Conservation (phyloP, 2,113 vertebrate species). For the Lichenostomus cassidix region DNA sequence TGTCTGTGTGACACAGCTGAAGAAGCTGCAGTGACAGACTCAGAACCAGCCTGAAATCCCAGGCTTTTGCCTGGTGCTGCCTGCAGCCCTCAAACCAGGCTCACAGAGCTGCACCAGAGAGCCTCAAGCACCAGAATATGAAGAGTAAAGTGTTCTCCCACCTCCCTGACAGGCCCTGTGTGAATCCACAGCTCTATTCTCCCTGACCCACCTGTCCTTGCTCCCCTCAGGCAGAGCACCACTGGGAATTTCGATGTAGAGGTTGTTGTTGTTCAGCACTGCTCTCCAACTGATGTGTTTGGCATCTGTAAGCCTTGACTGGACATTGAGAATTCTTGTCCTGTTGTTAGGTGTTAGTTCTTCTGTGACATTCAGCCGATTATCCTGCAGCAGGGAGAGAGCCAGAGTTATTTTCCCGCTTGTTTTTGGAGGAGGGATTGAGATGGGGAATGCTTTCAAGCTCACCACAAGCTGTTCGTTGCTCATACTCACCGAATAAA, state of each 20-base stretch:
- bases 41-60: not conserved
- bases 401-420: not conserved
- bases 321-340: slow-evolving; percentile 89
- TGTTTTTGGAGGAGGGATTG: not conserved
- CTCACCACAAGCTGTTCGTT: not conserved
- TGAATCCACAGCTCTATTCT: fast-evolving
- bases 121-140: not conserved
- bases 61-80: not conserved
- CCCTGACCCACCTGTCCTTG: slow-evolving; percentile 87
- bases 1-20: not conserved
- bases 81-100: not conserved
- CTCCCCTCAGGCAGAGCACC: slow-evolving; percentile 94
- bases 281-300: slow-evolving; percentile 89
- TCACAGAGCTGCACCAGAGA: fast-evolving
- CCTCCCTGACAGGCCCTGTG: fast-evolving
- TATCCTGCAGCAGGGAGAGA: slow-evolving; percentile 73
- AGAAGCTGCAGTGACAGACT: not conserved
- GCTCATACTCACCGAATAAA: slow-evolving; percentile 89
- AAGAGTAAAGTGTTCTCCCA: not conserved
- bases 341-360: slow-evolving; percentile 85
- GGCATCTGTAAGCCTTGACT: slow-evolving; percentile 86
- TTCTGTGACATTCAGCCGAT: slow-evolving; percentile 96
- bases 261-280: slow-evolving; percentile 85
- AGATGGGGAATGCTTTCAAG: not conserved
- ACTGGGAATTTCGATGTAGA: slow-evolving; percentile 91